Conservation (phyloP, 2,888 invertebrate species). For the Nowickia ferox region DNA sequence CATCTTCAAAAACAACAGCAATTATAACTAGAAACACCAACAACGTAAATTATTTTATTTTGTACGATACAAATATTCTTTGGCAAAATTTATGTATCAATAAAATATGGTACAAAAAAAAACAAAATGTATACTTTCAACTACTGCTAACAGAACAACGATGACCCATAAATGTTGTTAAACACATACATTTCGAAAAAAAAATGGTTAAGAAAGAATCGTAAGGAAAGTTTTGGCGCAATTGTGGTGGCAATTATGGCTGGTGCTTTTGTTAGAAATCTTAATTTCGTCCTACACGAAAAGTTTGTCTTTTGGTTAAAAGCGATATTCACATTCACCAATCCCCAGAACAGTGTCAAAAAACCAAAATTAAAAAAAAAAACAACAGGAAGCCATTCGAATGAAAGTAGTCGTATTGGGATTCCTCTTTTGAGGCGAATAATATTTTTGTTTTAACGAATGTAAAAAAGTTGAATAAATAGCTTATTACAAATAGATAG, state of each 20-base stretch:
- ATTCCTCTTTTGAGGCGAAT: too few species aligned
- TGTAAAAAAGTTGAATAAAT: too few species aligned
- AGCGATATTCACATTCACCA: too few species aligned
- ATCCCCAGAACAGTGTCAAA: neutral
- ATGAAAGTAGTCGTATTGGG: too few species aligned
- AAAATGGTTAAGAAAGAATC: neutral
- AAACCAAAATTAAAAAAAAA: neutral
- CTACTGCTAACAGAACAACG: too few species aligned
- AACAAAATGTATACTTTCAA: too few species aligned
- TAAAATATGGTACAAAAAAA: too few species aligned
- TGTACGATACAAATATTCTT: neutral
- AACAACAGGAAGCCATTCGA: too few species aligned
- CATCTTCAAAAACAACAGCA: neutral
- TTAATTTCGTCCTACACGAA: slow-evolving; percentile 3
- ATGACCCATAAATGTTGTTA: too few species aligned
- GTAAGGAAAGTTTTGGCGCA: neutral
- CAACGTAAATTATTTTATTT: neutral
- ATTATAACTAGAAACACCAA: neutral
- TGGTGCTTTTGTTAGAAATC: neutral
- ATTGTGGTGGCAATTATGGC: neutral
- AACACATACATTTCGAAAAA: too few species aligned
- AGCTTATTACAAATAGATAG: too few species aligned
- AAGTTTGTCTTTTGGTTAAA: neutral
- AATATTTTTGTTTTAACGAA: too few species aligned
- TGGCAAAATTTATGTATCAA: neutral